Conservation (phyloP, 35 echinoderm and acorn worm genomes). For the Stichopus chloronotus region DNA sequence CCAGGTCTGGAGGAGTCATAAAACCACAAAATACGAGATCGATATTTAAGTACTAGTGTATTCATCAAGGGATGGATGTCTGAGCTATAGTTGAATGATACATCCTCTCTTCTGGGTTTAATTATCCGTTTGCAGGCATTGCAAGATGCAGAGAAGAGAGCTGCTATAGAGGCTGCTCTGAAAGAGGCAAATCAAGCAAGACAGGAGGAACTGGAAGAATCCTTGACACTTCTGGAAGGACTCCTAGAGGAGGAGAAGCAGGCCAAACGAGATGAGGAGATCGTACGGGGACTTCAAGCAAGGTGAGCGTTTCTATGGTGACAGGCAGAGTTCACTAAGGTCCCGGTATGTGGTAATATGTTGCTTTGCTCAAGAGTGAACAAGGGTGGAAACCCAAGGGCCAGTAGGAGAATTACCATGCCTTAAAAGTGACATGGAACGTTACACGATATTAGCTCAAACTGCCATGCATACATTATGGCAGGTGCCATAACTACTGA, state of each 20-base stretch:
- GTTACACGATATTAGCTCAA: no score
- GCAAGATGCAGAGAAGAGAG: slow-evolving; percentile 64
- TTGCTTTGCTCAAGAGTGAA: neutral
- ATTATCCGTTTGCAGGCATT: slow-evolving; percentile 37
- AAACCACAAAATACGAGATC: no score
- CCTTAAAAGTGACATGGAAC: no score
- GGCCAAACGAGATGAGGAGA: slow-evolving; percentile 78
- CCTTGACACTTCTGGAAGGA: slow-evolving; percentile 24
- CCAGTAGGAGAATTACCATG: no score
- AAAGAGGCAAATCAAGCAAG: slow-evolving; percentile 40
- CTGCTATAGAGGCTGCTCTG: slow-evolving; percentile 39
- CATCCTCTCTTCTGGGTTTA: no score
- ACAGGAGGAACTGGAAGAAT: slow-evolving; percentile 53
- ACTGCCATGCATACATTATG: no score
- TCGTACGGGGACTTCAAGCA: slow-evolving; percentile 56
- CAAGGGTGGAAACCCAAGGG: neutral
- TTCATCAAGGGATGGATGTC: no score
- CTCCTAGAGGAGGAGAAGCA: slow-evolving; percentile 66
- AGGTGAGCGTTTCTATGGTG: slow-evolving; percentile 30
- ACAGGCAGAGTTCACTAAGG: neutral
- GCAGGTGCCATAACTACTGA: no score
- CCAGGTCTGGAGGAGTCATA: no score
- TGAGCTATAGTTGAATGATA: no score
- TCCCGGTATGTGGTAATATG: neutral
- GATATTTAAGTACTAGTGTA: no score